These are phyloP conservation scores for Heliconius cydno DNA, from an alignment of 2,888 invertebrate genomes.

Conservation along the genomic window DNA sequence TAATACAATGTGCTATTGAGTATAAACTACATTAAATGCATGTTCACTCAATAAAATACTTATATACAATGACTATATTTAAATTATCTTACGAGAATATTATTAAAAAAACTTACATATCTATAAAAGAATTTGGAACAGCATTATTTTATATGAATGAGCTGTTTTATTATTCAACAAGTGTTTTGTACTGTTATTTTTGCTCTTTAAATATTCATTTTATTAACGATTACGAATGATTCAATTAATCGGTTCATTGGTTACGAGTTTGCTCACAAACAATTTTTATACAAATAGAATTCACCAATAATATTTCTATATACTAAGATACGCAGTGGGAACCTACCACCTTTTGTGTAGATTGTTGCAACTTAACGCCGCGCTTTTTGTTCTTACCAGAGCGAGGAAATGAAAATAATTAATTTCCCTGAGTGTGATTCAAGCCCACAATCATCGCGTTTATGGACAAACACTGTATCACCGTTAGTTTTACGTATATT, in stretches of 20 bases:
- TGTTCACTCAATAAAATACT: slow-evolving; percentile 68
- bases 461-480: not conserved
- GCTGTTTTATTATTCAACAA: slow-evolving; percentile 14
- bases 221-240: slow-evolving; percentile 13
- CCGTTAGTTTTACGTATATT: too few species aligned
- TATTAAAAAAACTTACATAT: slow-evolving; percentile 30
- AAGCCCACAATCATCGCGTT: not conserved
- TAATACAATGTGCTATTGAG: slow-evolving; percentile 56
- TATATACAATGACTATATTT: slow-evolving; percentile 69
- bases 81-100: slow-evolving; percentile 47
- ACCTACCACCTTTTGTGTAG: not conserved
- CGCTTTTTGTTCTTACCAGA: not conserved
- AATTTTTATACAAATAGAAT: not conserved
- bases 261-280: not conserved
- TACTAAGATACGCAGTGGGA: not conserved
- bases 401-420: not conserved
- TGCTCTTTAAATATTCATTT: slow-evolving; percentile 24
- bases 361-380: not conserved
- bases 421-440: not conserved
- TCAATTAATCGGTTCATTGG: not conserved
- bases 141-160: slow-evolving; percentile 25
- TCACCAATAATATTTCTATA: not conserved
- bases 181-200: slow-evolving; percentile 33
- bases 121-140: slow-evolving; percentile 36
- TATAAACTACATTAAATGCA: slow-evolving; percentile 79